phyloP scores from a whole-genome alignment of 2,797 vertebrate species.

The Peromyscus eremicus region DNA sequence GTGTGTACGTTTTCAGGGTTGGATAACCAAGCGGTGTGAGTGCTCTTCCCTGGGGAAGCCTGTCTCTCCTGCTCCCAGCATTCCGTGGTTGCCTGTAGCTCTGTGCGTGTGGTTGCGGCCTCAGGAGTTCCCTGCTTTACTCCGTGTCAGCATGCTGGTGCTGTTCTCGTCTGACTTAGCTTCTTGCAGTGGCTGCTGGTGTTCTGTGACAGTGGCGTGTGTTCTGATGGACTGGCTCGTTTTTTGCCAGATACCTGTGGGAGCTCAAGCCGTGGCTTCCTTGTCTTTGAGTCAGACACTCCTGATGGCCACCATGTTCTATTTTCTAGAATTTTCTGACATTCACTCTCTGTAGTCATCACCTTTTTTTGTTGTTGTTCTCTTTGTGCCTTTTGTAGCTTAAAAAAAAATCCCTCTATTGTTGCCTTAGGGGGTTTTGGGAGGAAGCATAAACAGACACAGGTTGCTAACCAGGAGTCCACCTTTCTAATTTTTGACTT shows the following conservation, averaged over 20 bases:
- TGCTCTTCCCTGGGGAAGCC: background rate
- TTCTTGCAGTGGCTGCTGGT: background rate
- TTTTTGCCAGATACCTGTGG: background rate
- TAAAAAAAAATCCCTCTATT: conserved; percentile 16
- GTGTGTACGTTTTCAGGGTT: background rate
- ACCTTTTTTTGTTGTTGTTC: conserved; percentile 19
- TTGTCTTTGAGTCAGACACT: conserved; percentile 9
- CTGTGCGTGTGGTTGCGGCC: background rate
- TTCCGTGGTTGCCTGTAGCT: background rate
- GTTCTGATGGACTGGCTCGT: background rate
- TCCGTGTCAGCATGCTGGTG: background rate
- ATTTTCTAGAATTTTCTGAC: conserved; percentile 34
- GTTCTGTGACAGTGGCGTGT: background rate
- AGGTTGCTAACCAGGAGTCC: conserved; percentile 11
- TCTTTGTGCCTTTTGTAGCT: conserved; percentile 1
- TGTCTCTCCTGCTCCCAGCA: background rate
- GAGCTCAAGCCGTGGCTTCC: background rate
- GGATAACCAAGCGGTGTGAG: background rate
- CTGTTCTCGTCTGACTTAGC: background rate
- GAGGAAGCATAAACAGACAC: conserved; percentile 47
- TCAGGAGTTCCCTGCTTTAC: background rate
- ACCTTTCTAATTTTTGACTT: conserved; percentile 62
- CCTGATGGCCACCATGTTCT: background rate
- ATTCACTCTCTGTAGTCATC: background rate
- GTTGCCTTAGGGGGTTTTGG: conserved; percentile 32